These are phyloP conservation scores for Apoda limacodes DNA, from an alignment of 2,888 invertebrate genomes.

Conservation along the genomic window DNA sequence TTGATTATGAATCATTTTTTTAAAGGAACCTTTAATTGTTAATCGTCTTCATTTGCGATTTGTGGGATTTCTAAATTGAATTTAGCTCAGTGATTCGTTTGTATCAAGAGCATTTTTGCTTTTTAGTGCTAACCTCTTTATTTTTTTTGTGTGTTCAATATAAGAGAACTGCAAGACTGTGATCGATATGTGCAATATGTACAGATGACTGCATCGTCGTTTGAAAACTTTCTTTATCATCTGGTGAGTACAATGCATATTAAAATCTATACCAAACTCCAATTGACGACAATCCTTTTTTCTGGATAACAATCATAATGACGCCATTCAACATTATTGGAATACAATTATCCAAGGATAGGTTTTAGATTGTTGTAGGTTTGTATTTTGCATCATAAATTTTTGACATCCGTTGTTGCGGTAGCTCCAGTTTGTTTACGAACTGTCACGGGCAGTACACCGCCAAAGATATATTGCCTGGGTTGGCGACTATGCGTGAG, in stretches of 20 bases:
- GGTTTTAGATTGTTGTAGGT: too few relatives aligned
- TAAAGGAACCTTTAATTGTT: slow-evolving; percentile 67
- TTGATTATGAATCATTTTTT: slow-evolving; percentile 63
- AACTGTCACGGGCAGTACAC: slow-evolving; percentile 71
- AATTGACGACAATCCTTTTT: too few relatives aligned
- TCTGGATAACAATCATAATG: too few relatives aligned
- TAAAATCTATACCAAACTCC: too few relatives aligned
- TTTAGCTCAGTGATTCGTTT: slow-evolving; percentile 33
- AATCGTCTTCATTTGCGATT: slow-evolving; percentile 48
- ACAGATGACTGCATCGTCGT: slow-evolving; percentile 60
- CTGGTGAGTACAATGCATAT: slow-evolving; percentile 65
- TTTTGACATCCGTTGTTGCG: slow-evolving; percentile 61
- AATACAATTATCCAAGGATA: too few relatives aligned
- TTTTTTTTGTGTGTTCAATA: slow-evolving; percentile 50
- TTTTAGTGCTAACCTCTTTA: slow-evolving; percentile 64
- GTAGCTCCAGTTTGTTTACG: slow-evolving; percentile 71
- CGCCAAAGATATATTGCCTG: slow-evolving; percentile 71
- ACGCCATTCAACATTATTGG: too few relatives aligned
- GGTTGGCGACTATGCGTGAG: slow-evolving; percentile 70
- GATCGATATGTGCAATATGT: slow-evolving; percentile 70
- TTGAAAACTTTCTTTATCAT: slow-evolving; percentile 38
- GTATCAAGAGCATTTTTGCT: slow-evolving; percentile 41
- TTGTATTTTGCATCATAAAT: too few relatives aligned
- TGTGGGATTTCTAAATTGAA: slow-evolving; percentile 36
- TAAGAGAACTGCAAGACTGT: slow-evolving; percentile 64